phyloP scores from a whole-genome alignment of 2,888 invertebrate species.

The Dryobotodes eremita region DNA sequence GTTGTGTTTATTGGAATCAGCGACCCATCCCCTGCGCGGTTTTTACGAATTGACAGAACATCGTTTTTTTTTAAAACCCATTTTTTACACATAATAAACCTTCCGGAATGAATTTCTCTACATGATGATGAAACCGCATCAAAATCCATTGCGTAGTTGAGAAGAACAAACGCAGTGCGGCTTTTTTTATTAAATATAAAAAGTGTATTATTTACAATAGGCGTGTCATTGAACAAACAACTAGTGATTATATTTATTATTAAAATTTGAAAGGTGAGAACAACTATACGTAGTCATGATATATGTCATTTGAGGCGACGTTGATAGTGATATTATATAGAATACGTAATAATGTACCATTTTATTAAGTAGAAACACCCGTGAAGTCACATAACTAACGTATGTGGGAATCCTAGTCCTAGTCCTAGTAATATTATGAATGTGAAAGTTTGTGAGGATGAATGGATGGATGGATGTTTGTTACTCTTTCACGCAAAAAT shows the following conservation, averaged over 20 bases:
- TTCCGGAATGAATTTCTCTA: background rate
- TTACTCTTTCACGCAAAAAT: too few species aligned
- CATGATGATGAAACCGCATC: background rate
- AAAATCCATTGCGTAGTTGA: background rate
- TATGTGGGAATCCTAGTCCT: too few species aligned
- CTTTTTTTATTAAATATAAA: background rate
- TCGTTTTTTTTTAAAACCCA: too few species aligned
- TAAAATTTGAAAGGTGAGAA: slow-evolving; percentile 13
- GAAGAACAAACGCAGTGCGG: background rate
- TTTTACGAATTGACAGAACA: background rate
- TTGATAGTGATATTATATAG: background rate
- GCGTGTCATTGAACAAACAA: background rate
- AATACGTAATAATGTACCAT: slow-evolving; percentile 15
- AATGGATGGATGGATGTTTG: too few species aligned
- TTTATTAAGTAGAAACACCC: background rate
- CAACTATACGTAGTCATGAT: slow-evolving; percentile 8
- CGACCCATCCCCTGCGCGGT: background rate
- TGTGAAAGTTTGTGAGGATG: too few species aligned
- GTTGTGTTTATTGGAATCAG: background rate
- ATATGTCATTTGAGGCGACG: background rate
- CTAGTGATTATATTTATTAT: background rate
- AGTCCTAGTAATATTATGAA: too few species aligned
- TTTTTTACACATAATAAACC: too few species aligned
- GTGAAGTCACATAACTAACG: slow-evolving; percentile 3
- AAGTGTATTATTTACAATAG: background rate